Conservation (phyloP, 2,797 vertebrate species). For the Protosalanx chinensis region DNA sequence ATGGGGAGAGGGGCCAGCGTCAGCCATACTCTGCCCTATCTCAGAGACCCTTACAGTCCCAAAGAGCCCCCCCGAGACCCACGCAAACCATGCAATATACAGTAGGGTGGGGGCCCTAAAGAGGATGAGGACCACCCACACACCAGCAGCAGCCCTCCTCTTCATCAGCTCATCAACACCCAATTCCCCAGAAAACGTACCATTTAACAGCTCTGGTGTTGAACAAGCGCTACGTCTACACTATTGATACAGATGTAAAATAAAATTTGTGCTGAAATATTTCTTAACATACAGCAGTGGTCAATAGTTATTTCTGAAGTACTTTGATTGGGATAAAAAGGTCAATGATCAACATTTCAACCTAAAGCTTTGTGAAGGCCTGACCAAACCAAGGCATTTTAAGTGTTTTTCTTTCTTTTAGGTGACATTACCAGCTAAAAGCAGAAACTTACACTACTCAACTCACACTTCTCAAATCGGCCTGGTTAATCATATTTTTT, state of each 20-base stretch:
- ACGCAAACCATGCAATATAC: conserved; percentile 58
- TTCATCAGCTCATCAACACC: conserved; percentile 77
- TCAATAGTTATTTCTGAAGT: conserved; percentile 27
- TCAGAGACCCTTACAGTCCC: conserved; percentile 67
- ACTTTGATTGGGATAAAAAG: neutral
- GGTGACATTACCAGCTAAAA: conserved; percentile 51
- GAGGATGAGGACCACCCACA: conserved; percentile 67
- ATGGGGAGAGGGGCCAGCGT: conserved; percentile 62
- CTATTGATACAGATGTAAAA: neutral
- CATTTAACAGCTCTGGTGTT: conserved; percentile 61
- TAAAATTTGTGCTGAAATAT: conserved; percentile 33
- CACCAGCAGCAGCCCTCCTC: conserved; percentile 61
- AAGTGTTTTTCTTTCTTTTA: conserved; percentile 69
- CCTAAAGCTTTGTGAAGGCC: conserved; percentile 49
- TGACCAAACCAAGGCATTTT: conserved; percentile 69
- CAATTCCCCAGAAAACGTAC: conserved; percentile 71
- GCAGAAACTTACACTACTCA: conserved; percentile 54
- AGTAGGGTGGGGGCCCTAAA: conserved; percentile 26
- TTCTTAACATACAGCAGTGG: conserved; percentile 21
- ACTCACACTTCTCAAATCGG: conserved; percentile 57
- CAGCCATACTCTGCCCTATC: conserved; percentile 55
- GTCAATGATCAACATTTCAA: conserved; percentile 33
- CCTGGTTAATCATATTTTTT: conserved; percentile 52
- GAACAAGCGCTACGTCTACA: conserved; percentile 8
- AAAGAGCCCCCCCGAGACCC: conserved; percentile 62